Conservation (phyloP, 2,888 invertebrate genomes). For the Dexiosoma caninum region DNA sequence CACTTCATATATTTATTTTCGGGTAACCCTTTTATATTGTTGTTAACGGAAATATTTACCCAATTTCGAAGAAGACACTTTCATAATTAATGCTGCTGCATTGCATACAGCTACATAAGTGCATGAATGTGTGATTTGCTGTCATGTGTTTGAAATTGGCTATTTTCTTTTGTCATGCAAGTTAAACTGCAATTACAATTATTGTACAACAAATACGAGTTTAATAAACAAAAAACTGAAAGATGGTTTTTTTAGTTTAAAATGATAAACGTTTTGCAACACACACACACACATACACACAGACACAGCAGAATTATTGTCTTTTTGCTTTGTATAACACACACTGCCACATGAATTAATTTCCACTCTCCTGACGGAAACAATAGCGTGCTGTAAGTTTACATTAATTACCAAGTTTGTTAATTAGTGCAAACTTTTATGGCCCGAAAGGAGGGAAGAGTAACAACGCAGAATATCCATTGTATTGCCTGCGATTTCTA, state of each 20-base stretch:
- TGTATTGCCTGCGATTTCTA: background rate
- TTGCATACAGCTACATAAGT: no score
- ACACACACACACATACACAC: background rate
- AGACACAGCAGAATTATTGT: background rate
- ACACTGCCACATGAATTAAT: background rate
- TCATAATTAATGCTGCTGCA: no score
- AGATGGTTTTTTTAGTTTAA: background rate
- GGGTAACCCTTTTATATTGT: no score
- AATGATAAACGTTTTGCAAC: conserved; percentile 22
- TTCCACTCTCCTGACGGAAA: background rate
- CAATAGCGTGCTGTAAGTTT: conserved; percentile 7
- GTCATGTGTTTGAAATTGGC: no score
- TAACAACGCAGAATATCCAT: background rate
- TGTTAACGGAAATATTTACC: no score
- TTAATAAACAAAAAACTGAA: no score
- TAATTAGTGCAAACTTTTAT: conserved; percentile 54
- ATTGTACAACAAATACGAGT: no score
- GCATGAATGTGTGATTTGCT: no score
- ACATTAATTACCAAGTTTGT: conserved; percentile 59
- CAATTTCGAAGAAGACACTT: no score
- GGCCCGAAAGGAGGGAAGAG: background rate
- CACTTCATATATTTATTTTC: no score
- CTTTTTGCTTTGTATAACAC: background rate
- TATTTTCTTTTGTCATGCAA: no score
- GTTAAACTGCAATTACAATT: no score